phyloP scores from a whole-genome alignment of 2,113 vertebrate species.

The Pimephales promelas region DNA sequence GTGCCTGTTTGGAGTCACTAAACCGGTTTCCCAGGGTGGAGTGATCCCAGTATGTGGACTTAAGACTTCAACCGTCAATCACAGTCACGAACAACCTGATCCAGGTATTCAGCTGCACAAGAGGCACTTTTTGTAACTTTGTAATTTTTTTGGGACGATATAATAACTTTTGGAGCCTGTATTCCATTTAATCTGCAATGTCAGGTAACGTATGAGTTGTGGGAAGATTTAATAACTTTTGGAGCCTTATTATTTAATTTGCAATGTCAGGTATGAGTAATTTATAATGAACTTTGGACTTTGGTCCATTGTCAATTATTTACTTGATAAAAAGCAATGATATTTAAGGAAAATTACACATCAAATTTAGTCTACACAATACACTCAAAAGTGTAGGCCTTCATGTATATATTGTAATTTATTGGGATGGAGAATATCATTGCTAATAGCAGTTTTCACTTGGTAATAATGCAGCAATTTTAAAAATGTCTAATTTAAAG shows the following conservation, averaged over 20 bases:
- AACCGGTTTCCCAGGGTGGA: not conserved
- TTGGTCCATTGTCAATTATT: not conserved
- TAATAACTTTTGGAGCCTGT: not conserved
- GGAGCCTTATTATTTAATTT: not conserved
- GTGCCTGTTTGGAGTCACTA: not conserved
- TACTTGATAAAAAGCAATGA: not conserved
- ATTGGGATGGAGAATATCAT: too few relatives aligned
- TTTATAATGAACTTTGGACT: not conserved
- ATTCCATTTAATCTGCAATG: not conserved
- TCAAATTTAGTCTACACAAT: not conserved
- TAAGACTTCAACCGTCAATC: slow-evolving; percentile 21
- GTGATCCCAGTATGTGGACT: slow-evolving; percentile 3
- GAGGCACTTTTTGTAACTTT: not conserved
- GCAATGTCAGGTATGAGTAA: slow-evolving; percentile 5
- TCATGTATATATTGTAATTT: too few relatives aligned
- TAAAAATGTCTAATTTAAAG: too few relatives aligned
- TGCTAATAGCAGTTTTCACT: too few relatives aligned
- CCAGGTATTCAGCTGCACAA: slow-evolving; percentile 14
- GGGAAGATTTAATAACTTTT: not conserved
- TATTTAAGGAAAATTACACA: not conserved
- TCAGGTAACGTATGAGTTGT: too few relatives aligned
- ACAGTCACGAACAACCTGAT: slow-evolving; percentile 11
- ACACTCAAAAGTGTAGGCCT: too few relatives aligned
- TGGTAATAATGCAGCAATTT: too few relatives aligned
- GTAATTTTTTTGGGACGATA: not conserved